phyloP scores from a whole-genome alignment of 2,797 vertebrate species.

The Vultur gryphus region DNA sequence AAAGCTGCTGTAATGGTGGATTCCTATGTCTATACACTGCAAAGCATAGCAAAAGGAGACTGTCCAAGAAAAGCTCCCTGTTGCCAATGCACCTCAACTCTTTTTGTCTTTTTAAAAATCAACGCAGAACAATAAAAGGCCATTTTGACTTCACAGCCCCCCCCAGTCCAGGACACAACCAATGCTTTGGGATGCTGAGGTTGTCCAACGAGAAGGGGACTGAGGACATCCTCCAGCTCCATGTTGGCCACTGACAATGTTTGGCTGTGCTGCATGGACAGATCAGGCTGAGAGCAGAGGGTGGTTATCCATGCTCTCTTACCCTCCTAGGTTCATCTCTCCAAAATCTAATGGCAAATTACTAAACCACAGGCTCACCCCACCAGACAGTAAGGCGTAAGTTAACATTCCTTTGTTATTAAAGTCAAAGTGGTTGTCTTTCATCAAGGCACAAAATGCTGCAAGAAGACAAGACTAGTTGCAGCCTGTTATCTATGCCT shows the following conservation, averaged over 20 bases:
- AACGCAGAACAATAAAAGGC: not conserved
- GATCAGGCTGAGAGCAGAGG: not conserved
- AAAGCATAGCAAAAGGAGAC: not conserved
- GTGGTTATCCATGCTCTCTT: fast-evolving
- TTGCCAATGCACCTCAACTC: not conserved
- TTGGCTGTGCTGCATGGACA: not conserved
- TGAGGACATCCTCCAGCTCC: not conserved
- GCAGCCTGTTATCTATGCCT: not conserved
- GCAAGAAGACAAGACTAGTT: not conserved
- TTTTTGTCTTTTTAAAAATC: not conserved
- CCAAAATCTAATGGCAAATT: not conserved
- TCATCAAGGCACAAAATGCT: not conserved
- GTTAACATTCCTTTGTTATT: not conserved
- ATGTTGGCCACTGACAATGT: not conserved
- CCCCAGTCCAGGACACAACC: not conserved
- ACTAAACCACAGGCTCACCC: not conserved
- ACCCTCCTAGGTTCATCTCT: not conserved
- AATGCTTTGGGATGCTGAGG: not conserved
- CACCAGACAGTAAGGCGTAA: not conserved
- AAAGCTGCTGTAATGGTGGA: not conserved
- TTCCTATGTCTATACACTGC: not conserved
- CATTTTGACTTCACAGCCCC: not conserved
- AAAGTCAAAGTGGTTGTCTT: not conserved
- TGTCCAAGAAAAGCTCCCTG: not conserved
- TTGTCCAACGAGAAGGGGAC: not conserved